Evolutionary conservation across 2,113 vertebrate genomes (phyloP), one percentile per base, ranked within the genome.

Genomic region (Platichthys flesus): DNA sequence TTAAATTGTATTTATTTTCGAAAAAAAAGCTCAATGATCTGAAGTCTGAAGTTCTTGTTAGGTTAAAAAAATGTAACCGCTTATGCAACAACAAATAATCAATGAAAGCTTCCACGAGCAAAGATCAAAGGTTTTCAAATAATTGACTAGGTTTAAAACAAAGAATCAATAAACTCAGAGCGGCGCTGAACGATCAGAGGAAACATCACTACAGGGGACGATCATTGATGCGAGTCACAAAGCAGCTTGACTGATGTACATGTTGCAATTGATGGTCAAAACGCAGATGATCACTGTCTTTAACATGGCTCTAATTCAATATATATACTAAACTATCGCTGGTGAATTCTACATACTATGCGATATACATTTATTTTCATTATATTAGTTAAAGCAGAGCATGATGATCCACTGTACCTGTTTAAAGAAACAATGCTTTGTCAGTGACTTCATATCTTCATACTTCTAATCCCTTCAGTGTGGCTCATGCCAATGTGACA

Each of bases 101-200:
- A 64, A 24, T 63, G 23, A 24, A 45, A n/a, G 31, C 13, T 42
- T 4, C 59, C 2, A 2, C 0, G 3, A 18, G 2, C 37, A 63
- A 63, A 45, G 21, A 24, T 26, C 15, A 64, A 64, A 64, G 23
- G 61, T 26, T 31, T 55, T 7, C 64, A 67, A 58, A 69, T 65
- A 54, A 61, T 45, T 4, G 42, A 45, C 16, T 21, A 20, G 3
- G 8, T 20, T 58, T 24, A 59, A 31, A 80, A 64, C 49, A 64
- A 55, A 37, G 12, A 56, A 54, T 67, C 26, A 45, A 37, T 64
- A 59, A 74, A 26, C 56, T 3, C 6, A 54, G 5, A 54, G 16
- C 49, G 35, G 15, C 52, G 59, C 40, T 47, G 2, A 37, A 35
- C 45, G 37, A 49, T 28, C 0, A 13, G 21, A 20, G 13, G 9